These are phyloP conservation scores for Nasonia giraulti DNA, from an alignment of 1,140 invertebrate genomes.

Conservation along the genomic window DNA sequence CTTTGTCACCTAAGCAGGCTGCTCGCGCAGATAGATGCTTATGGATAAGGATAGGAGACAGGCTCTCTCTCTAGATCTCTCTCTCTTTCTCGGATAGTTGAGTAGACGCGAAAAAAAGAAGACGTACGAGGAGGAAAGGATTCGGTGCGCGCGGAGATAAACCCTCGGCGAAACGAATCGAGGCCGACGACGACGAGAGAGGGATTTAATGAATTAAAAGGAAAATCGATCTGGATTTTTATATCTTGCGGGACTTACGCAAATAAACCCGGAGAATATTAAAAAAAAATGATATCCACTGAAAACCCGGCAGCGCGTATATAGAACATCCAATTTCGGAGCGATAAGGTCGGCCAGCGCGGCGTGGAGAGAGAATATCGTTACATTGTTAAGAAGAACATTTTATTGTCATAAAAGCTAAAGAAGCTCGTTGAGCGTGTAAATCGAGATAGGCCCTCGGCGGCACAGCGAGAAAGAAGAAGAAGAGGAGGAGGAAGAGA, in stretches of 20 bases:
- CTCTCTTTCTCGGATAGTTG: neutral
- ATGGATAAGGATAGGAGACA: neutral
- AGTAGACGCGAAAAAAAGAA: neutral
- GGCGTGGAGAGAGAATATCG: neutral
- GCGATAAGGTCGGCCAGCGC: neutral
- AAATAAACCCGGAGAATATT: no score
- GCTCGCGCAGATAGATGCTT: neutral
- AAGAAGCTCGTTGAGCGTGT: neutral
- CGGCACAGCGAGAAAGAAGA: neutral
- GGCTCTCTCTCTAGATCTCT: neutral
- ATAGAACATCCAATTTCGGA: neutral
- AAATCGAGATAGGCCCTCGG: conserved; percentile 6
- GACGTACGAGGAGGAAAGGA: neutral
- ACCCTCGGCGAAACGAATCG: no score
- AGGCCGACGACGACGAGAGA: no score
- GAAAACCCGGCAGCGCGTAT: neutral
- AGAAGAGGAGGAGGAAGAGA: neutral
- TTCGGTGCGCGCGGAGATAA: no score
- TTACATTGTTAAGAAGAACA: conserved; percentile 10
- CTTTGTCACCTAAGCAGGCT: conserved; percentile 25
- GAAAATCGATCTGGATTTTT: no score
- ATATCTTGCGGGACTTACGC: no score
- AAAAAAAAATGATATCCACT: no score
- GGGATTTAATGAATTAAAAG: no score
- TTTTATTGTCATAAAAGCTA: conserved; percentile 27